phyloP scores from a whole-genome alignment of 2,113 vertebrate genomes.

The Ciconia boyciana region DNA sequence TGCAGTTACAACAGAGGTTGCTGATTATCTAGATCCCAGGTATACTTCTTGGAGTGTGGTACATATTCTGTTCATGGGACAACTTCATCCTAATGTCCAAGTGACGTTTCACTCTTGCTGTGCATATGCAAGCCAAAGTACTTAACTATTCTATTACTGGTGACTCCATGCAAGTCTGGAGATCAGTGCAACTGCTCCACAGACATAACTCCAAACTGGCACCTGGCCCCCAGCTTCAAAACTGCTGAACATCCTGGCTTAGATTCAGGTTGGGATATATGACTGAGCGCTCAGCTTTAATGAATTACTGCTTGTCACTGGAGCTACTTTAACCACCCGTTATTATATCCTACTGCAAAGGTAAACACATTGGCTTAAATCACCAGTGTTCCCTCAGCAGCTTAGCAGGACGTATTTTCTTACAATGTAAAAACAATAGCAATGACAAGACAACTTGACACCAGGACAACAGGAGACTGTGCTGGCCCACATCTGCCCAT shows the following conservation, averaged over 20 bases:
- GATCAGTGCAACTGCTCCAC: background rate
- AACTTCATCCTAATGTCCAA: background rate
- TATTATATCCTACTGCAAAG: background rate
- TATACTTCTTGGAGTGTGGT: background rate
- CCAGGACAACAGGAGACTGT: background rate
- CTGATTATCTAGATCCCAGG: background rate
- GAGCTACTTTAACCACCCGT: background rate
- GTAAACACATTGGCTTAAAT: background rate
- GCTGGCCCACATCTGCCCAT: background rate
- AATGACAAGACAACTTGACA: background rate
- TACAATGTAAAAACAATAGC: background rate
- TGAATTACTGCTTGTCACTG: background rate
- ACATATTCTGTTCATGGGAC: background rate
- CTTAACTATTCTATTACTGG: background rate
- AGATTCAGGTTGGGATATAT: background rate
- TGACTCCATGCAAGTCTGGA: background rate
- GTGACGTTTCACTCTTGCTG: background rate
- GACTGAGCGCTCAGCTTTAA: background rate
- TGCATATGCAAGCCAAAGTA: background rate
- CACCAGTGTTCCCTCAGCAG: background rate
- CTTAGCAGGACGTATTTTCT: background rate
- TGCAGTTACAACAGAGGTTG: background rate
- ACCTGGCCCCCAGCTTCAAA: background rate
- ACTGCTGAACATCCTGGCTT: slow-evolving; percentile 6
- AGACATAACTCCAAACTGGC: slow-evolving; percentile 1